Base-by-base conservation (phyloP, 2,888 invertebrate species). In the Acrobasis repandana region DNA sequence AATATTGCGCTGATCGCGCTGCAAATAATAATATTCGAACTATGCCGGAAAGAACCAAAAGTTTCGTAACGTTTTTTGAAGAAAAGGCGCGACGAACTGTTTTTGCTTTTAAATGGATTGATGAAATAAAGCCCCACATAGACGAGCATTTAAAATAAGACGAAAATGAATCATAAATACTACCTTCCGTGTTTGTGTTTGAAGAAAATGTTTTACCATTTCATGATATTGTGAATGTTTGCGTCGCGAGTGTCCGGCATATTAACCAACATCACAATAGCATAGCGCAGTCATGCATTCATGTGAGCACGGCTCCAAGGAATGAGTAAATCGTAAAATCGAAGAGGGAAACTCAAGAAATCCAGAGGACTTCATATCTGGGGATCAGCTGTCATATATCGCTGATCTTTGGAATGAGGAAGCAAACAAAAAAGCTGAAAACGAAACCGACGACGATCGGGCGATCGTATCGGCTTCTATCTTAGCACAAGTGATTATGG, bases 401-500 rank as follows among this genome's bases (percentile, higher is more conserved):
- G 81, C 91, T 90, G 91, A 86, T 85, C 83, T 75, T 75, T 71
- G 71, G 75, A n/a, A 83, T 84, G 83, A 80, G 78, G 77, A 90
- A 90, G 90, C 90, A 75, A 86, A 90, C 87, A 83, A 75, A 79
- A 80, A 88, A 90, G 90, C 88, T 72, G 68, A 61, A 69, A 72
- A 67, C 69, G 73, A 82, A 79, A 78, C 76, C 77, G 76, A 76
- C 77, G 76, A 76, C 64, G 75, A 74, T 69, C 76, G 66, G 70
- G 73, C 58, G 38, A 72, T 65, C 71, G 75, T 80, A 78, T 82
- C 78, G 52, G 52, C 72, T 70, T 70, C 76, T 74, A 77, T 74
- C 90, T 90, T 90, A 90, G 90, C 91, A 90, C 90, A 90, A 77
- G 83, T 89, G 89, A 86, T 74, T 82, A 86, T 88, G 89, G 85